phyloP scores from a whole-genome alignment of 1,140 invertebrate species.

The Drosophila bifasciata region DNA sequence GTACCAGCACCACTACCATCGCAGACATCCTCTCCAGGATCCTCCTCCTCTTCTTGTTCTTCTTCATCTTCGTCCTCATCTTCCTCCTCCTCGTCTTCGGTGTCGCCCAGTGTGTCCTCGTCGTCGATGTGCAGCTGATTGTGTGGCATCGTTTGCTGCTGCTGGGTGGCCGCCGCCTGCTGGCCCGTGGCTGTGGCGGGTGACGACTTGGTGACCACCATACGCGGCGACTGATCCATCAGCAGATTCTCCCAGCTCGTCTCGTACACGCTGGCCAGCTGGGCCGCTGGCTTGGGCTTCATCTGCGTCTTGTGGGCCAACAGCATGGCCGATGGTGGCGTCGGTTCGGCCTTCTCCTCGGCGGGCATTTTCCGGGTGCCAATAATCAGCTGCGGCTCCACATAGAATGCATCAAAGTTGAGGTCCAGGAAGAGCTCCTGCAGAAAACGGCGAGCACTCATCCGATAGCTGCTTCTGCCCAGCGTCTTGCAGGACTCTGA shows the following conservation, averaged over 20 bases:
- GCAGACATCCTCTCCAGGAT: conserved; percentile 56
- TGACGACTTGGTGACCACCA: conserved; percentile 15
- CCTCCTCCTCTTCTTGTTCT: conserved; percentile 16
- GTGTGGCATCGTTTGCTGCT: neutral
- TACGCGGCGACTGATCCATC: conserved; percentile 63
- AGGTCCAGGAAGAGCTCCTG: conserved; percentile 97
- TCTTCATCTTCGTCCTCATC: conserved; percentile 6
- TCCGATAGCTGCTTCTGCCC: conserved; percentile 91
- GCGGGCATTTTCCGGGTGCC: conserved; percentile 41
- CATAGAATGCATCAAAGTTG: conserved; percentile 87
- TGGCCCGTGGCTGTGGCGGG: neutral
- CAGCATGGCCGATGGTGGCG: conserved; percentile 6
- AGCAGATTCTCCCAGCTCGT: conserved; percentile 81
- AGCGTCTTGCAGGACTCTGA: conserved; percentile 94
- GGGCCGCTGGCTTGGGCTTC: conserved; percentile 69
- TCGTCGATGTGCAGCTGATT: conserved; percentile 51
- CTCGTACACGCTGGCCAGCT: conserved; percentile 81
- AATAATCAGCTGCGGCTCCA: conserved; percentile 84
- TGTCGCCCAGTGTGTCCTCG: conserved; percentile 21
- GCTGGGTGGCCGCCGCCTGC: neutral
- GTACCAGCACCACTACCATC: conserved; percentile 38
- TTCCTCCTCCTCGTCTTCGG: conserved; percentile 28
- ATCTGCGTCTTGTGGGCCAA: conserved; percentile 56
- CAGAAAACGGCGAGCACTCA: conserved; percentile 93
- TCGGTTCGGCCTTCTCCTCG: conserved; percentile 32